Evolutionary conservation across 2,888 invertebrate genomes (phyloP).

Genomic region (Drosophila mayaguana): DNA sequence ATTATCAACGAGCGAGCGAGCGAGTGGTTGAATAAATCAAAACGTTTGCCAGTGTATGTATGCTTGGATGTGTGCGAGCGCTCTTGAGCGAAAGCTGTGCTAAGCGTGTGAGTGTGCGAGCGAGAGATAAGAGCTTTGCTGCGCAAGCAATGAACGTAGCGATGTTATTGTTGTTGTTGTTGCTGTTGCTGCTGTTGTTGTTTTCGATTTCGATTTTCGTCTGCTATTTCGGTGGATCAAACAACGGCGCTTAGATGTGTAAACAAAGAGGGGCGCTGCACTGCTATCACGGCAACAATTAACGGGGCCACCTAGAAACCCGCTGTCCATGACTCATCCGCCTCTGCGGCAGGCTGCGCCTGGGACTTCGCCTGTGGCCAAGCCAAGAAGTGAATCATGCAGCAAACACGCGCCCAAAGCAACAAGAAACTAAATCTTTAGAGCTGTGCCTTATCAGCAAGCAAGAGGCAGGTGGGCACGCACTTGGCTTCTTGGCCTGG

Average conservation of each 20-base stretch:
- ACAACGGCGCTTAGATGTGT: constrained; percentile 47
- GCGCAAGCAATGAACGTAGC: constrained; percentile 32
- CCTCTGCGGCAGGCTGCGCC: constrained; percentile 8
- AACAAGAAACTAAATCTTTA: constrained; percentile 35
- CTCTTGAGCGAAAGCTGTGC: constrained; percentile 27
- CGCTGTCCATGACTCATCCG: constrained; percentile 57
- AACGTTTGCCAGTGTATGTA: constrained; percentile 8
- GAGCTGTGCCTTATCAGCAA: constrained; percentile 56
- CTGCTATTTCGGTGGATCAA: constrained; percentile 49
- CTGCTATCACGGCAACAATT: constrained; percentile 54
- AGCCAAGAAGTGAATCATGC: constrained; percentile 62
- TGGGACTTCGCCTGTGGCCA: constrained; percentile 53
- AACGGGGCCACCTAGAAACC: constrained; percentile 62
- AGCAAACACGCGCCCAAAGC: constrained; percentile 53
- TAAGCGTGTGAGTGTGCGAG: background rate
- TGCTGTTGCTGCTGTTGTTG: constrained; percentile 10
- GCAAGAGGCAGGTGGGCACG: constrained; percentile 41
- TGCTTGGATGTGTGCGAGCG: background rate
- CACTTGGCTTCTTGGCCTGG: constrained; percentile 45
- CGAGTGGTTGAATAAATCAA: constrained; percentile 37
- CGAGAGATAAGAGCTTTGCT: constrained; percentile 40
- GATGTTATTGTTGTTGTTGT: constrained; percentile 11
- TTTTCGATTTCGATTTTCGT: constrained; percentile 14
- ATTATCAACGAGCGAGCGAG: constrained; percentile 9
- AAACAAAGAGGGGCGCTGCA: constrained; percentile 44